Percentiles rank a stretch among this genome's conserved stretches.
Conservation (phyloP, 2,113 vertebrate species). For the Meriones unguiculatus region DNA sequence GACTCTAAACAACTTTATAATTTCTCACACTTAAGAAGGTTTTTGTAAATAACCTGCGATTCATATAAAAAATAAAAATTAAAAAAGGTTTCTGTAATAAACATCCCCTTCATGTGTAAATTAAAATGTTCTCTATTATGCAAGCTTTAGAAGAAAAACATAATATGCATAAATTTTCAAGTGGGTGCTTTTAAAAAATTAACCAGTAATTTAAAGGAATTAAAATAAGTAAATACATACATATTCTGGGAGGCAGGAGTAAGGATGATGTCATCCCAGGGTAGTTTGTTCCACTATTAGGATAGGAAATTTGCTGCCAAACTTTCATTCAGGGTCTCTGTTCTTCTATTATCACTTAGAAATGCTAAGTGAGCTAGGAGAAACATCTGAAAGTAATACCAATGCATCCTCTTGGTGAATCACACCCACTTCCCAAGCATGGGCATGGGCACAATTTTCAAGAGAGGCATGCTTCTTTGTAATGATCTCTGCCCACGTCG, state of each 20-base stretch:
- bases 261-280: neutral
- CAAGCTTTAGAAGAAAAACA: neutral
- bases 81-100: neutral
- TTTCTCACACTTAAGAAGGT: neutral
- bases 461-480: constrained; percentile 33
- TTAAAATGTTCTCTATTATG: constrained; percentile 34
- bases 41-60: neutral
- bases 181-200: neutral
- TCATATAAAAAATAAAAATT: no score
- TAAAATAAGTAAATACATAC: constrained; percentile 22
- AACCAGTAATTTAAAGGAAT: constrained; percentile 47
- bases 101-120: constrained; percentile 24
- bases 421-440: constrained; percentile 3
- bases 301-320: neutral
- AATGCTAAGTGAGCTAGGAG: neutral
- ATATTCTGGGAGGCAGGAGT: neutral
- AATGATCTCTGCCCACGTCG: neutral
- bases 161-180: neutral
- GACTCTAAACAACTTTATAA: constrained; percentile 11
- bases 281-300: neutral
- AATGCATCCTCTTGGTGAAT: neutral
- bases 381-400: constrained; percentile 10
- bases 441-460: neutral
- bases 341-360: constrained; percentile 18
- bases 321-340: neutral